Evolutionary conservation across 2,797 vertebrate species (phyloP).

Genomic region (Darevskia mixta): DNA sequence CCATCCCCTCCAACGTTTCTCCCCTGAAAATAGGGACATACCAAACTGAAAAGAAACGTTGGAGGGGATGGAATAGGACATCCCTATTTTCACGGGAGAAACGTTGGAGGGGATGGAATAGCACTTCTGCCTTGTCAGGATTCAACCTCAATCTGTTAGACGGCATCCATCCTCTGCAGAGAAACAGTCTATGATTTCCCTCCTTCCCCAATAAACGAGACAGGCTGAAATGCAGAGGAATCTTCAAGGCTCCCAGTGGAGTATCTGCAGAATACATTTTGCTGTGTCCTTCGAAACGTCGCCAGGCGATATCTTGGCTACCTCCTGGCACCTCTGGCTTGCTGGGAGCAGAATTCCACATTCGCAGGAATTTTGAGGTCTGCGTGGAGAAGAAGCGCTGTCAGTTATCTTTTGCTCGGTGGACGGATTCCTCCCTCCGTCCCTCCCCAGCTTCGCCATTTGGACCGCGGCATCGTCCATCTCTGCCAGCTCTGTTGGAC

Average conservation of each 20-base stretch:
- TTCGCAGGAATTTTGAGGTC: not conserved
- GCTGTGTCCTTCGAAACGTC: not conserved
- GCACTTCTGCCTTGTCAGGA: too few species aligned
- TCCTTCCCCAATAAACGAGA: not conserved
- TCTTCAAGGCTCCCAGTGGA: not conserved
- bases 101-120: too few species aligned
- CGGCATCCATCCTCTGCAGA: too few species aligned
- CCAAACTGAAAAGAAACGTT: too few species aligned
- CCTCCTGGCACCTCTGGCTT: not conserved
- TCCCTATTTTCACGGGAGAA: too few species aligned
- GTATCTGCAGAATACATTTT: conserved; percentile 7
- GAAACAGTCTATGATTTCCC: not conserved
- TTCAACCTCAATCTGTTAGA: too few species aligned
- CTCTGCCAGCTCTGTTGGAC: not conserved
- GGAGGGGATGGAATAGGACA: too few species aligned
- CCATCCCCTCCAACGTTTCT: too few species aligned
- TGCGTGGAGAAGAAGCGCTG: not conserved
- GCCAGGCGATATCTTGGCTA: conserved; percentile 6
- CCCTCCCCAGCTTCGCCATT: not conserved
- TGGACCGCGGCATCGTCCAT: not conserved
- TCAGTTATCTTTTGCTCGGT: not conserved
- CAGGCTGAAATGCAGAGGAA: not conserved
- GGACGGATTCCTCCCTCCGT: not conserved
- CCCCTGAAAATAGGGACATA: too few species aligned
- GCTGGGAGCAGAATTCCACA: not conserved